Evolutionary conservation across 2,888 invertebrate species (phyloP).

Genomic region (Drosophila mayaguana): DNA sequence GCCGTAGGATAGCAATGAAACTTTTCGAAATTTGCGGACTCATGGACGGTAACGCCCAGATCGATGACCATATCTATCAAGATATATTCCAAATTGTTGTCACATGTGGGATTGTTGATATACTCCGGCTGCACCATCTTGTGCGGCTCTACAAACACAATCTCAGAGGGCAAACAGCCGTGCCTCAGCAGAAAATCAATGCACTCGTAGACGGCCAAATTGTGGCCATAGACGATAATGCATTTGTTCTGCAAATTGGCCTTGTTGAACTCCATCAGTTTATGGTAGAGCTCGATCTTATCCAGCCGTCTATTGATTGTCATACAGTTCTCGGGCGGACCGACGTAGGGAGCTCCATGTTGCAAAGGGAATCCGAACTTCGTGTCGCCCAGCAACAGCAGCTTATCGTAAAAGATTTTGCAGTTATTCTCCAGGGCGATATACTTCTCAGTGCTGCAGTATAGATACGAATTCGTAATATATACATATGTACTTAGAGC

Average conservation of each 20-base stretch:
- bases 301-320: constrained; percentile 75
- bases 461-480: neutral
- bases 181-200: constrained; percentile 74
- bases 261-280: constrained; percentile 50
- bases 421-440: constrained; percentile 64
- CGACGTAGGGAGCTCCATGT: too few relatives aligned
- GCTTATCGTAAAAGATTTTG: constrained; percentile 67
- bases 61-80: constrained; percentile 62
- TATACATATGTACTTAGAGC: neutral
- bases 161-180: constrained; percentile 39
- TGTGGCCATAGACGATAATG: constrained; percentile 74
- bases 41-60: constrained; percentile 61
- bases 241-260: neutral
- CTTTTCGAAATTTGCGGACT: constrained; percentile 34
- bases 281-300: constrained; percentile 76
- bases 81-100: constrained; percentile 62
- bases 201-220: constrained; percentile 70
- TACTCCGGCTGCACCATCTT: constrained; percentile 7
- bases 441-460: constrained; percentile 46
- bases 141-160: constrained; percentile 63
- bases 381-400: constrained; percentile 64
- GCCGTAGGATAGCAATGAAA: constrained; percentile 23
- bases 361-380: constrained; percentile 42
- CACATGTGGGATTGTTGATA: constrained; percentile 58
- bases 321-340: too few relatives aligned